A percentile compares a stretch with the other conserved stretches of the same genome.
phyloP scores from a whole-genome alignment of 2,113 vertebrate genomes.

The Motacilla tschutschensis region DNA sequence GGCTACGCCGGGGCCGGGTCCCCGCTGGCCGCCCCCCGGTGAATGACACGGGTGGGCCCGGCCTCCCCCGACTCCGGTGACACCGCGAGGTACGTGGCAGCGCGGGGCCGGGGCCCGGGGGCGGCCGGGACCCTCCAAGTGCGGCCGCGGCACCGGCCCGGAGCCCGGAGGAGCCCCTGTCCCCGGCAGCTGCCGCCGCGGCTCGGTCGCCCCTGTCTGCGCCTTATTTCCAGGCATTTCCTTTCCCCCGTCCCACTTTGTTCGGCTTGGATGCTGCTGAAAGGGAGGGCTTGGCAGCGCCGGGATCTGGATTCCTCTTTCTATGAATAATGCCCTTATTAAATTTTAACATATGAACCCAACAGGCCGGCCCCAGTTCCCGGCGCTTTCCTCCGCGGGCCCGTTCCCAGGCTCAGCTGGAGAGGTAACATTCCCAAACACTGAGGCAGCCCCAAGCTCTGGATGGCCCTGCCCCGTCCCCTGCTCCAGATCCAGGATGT shows the following conservation, averaged over 20 bases:
- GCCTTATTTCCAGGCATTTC: conserved; percentile 61
- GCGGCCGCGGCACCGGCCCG: neutral
- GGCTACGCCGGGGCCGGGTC: neutral
- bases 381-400: neutral
- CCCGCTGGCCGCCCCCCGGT: neutral
- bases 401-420: conserved; percentile 42
- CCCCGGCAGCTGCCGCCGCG: neutral
- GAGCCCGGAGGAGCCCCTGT: neutral
- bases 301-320: conserved; percentile 53
- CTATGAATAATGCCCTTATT: conserved; percentile 66
- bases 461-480: neutral
- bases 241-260: conserved; percentile 53
- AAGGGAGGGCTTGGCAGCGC: conserved; percentile 58
- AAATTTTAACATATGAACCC: conserved; percentile 48
- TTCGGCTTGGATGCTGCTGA: conserved; percentile 63
- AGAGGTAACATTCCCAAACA: conserved; percentile 51
- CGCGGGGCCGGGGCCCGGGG: neutral
- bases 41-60: neutral
- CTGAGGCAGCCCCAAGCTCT: conserved; percentile 11
- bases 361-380: conserved; percentile 38
- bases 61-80: neutral
- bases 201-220: conserved; percentile 16
- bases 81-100: conserved; percentile 20
- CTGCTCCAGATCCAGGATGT: neutral
- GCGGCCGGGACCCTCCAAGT: neutral